Conservation (phyloP, 2,797 vertebrate genomes). For the Pipistrellus pipistrellus region DNA sequence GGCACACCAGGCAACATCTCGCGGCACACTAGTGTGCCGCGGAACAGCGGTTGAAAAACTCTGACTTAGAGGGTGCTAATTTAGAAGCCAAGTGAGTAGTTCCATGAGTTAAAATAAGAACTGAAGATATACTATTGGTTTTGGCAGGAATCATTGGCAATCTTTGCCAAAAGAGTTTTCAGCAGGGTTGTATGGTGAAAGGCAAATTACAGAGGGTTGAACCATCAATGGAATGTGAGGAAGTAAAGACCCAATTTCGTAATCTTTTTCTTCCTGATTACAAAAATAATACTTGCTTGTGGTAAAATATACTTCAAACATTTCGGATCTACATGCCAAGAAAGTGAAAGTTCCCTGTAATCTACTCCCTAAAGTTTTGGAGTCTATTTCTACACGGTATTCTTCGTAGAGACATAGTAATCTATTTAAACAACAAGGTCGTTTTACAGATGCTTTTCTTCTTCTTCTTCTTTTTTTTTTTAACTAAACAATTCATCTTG, state of each 20-base stretch:
- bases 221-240: conserved; percentile 29
- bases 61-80: neutral
- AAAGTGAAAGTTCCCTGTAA: conserved; percentile 54
- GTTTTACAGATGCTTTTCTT: conserved; percentile 12
- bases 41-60: no score
- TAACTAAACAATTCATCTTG: neutral
- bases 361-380: conserved; percentile 37
- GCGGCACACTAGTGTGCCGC: no score
- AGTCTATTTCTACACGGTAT: neutral
- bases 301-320: conserved; percentile 31
- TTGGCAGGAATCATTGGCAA: conserved; percentile 53
- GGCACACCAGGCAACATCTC: no score
- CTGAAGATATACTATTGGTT: conserved; percentile 50
- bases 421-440: conserved; percentile 12
- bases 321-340: conserved; percentile 29
- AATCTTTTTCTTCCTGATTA: neutral
- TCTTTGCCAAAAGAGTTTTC: conserved; percentile 56
- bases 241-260: conserved; percentile 10
- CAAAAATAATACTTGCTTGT: conserved; percentile 33
- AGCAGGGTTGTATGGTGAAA: neutral
- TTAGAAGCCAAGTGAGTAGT: conserved; percentile 51
- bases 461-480: neutral
- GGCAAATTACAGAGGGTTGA: conserved; percentile 20
- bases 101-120: conserved; percentile 54
- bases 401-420: neutral